Evolutionary conservation across 2,113 vertebrate genomes (phyloP).

Genomic region (Scopus umbretta): DNA sequence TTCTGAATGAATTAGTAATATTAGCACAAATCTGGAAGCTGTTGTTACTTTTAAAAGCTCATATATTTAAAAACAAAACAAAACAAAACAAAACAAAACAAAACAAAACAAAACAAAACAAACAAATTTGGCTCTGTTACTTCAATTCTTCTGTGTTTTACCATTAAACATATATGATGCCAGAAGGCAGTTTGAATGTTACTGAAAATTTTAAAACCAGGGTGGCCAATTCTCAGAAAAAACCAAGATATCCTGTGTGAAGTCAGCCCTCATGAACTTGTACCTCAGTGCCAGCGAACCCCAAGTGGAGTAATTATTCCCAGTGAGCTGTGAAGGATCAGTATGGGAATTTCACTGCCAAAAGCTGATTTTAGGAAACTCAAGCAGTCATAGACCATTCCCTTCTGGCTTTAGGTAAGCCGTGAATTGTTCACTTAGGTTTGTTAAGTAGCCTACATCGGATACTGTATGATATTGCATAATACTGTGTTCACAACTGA

Average conservation of each 20-base stretch:
- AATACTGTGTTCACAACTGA: background rate
- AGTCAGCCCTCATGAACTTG: background rate
- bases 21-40: background rate
- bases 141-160: background rate
- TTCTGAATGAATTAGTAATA: background rate
- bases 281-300: background rate
- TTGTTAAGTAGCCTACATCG: background rate
- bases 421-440: background rate
- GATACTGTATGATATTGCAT: background rate
- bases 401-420: background rate
- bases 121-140: background rate
- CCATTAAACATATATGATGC: fast-evolving
- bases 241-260: background rate
- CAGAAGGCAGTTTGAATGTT: background rate
- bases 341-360: background rate
- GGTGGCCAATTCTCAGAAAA: background rate
- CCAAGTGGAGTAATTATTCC: background rate
- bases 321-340: background rate
- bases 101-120: too few species aligned
- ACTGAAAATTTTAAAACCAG: background rate
- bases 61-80: too few species aligned
- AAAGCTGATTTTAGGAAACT: background rate
- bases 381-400: background rate
- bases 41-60: background rate
- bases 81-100: too few species aligned